Conservation (phyloP, 2,888 invertebrate species). For the Tinea semifulvella region DNA sequence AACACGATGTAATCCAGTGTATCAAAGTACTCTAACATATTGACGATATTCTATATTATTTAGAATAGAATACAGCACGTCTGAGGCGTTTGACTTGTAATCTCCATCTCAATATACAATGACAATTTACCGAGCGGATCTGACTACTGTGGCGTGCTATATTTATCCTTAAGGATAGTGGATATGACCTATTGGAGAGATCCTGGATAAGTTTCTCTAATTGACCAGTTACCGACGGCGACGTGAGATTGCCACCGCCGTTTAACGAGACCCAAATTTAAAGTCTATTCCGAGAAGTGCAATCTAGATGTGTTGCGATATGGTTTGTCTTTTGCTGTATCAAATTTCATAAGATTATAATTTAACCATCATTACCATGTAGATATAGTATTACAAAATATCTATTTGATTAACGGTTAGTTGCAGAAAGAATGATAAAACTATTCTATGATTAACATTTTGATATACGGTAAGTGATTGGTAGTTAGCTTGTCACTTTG, state of each 20-base stretch:
- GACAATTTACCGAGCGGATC: slow-evolving; percentile 41
- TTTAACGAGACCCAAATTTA: no score
- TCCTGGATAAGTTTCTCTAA: slow-evolving; percentile 44
- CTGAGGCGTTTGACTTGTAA: slow-evolving; percentile 36
- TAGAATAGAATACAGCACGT: slow-evolving; percentile 27
- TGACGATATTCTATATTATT: neutral
- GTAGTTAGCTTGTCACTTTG: no score
- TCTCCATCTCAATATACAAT: slow-evolving; percentile 43
- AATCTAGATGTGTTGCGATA: no score
- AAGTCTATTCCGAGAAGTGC: no score
- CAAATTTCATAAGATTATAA: no score
- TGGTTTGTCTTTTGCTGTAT: no score
- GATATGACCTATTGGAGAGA: slow-evolving; percentile 31
- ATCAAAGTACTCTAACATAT: slow-evolving; percentile 55
- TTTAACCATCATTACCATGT: no score
- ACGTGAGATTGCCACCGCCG: slow-evolving; percentile 17
- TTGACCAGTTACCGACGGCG: slow-evolving; percentile 39
- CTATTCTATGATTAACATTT: no score
- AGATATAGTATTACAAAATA: no score
- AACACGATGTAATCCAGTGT: slow-evolving; percentile 73
- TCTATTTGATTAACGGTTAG: no score
- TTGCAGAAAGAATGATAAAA: no score
- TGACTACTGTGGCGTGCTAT: slow-evolving; percentile 37
- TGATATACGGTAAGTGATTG: no score
- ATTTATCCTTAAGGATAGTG: slow-evolving; percentile 32